Evolutionary conservation across 2,888 invertebrate species (phyloP), one percentile per base, ranked within the genome.

Genomic region (Eubasilissa splendida): DNA sequence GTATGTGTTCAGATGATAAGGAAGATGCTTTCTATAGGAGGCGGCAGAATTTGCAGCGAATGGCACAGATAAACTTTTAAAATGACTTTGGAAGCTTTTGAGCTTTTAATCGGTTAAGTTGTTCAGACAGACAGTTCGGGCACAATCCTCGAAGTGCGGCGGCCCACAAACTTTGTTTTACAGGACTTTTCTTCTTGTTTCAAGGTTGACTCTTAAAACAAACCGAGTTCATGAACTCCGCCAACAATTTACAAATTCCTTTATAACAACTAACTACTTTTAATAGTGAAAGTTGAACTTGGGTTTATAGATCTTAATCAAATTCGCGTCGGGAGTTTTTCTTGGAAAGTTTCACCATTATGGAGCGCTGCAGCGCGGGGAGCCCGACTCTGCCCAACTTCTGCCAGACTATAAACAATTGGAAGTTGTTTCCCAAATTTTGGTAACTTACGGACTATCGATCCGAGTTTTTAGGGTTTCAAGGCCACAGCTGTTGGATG

Each of bases 131-230:
- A 90, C 91, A 90, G 90, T 90, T 90, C 89, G 90, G 90, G 89
- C 87, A 90, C 91, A 90, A 90, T 91, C 90, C 91, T 91, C 90
- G 90, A 90, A 90, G 90, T 91, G 89, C 90, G 91, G 89, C 90
- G 88, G 90, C 90, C 91, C 90, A 90, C 90, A 90, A 91, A 91
- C 91, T 91, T 91, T 90, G 91, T 91, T 90, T 90, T 90, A 90
- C 90, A 91, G 90, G 91, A 91, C 91, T 91, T 91, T 90, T 91
- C 90, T 91, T 90, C 91, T 90, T 90, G 91, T 91, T 91, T 91
- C 91, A 91, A 91, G 91, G 91, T 91, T 90, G 90, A 91, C 91
- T 91, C 91, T 91, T 91, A 91, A 91, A 91, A 91, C 91, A 91
- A 91, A 91, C 91, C 90, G 90, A 90, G 90, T 90, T 90, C 90